These are phyloP conservation scores for Phasianus colchicus DNA, from an alignment of 2,113 vertebrate genomes.

Conservation along the genomic window DNA sequence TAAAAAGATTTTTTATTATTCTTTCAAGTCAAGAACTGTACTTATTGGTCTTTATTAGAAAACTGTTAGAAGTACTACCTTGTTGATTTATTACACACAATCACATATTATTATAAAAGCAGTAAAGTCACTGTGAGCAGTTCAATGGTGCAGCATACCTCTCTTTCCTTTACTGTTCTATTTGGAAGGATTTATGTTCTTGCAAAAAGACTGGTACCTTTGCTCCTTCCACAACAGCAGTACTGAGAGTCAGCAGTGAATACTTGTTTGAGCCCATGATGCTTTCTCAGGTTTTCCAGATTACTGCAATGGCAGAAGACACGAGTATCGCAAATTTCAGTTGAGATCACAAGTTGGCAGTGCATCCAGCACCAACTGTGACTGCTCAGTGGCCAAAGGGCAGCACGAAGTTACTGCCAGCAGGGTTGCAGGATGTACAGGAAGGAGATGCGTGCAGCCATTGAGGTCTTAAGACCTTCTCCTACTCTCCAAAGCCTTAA, in stretches of 20 bases:
- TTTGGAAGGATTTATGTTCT: background rate
- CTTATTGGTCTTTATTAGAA: background rate
- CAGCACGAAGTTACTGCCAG: background rate
- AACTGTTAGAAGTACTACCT: background rate
- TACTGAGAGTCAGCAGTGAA: background rate
- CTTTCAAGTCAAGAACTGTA: background rate
- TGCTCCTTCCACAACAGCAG: background rate
- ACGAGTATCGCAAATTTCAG: background rate
- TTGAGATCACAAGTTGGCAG: background rate
- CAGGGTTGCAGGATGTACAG: fast-evolving
- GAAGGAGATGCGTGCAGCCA: background rate
- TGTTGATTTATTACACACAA: background rate
- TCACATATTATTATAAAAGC: background rate
- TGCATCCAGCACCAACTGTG: background rate
- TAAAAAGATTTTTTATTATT: background rate
- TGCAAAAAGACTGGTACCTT: background rate
- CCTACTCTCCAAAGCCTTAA: background rate
- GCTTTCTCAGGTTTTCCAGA: background rate
- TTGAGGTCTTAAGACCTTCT: background rate
- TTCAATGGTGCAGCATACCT: no score
- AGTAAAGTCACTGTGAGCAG: background rate
- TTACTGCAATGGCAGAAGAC: background rate
- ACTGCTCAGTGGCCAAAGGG: background rate
- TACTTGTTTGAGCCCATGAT: background rate
- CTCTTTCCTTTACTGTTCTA: background rate